These are phyloP conservation scores for Eupeodes corollae DNA, from an alignment of 1,140 invertebrate genomes.

Conservation along the genomic window DNA sequence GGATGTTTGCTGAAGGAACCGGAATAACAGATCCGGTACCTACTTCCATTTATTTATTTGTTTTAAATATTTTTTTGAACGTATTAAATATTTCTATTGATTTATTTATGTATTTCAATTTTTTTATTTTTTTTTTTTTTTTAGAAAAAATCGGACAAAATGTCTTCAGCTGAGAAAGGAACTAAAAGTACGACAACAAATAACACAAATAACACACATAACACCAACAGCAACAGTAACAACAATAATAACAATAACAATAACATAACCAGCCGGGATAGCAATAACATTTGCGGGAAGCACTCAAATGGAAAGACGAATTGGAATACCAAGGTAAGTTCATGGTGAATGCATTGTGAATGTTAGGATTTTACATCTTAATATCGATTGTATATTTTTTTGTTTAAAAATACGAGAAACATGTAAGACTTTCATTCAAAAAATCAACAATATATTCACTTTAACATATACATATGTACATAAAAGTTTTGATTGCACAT, in stretches of 20 bases:
- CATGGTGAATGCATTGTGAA: neutral
- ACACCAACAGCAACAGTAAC: neutral
- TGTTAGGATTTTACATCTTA: neutral
- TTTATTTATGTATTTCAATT: neutral
- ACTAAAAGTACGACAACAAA: slow-evolving; percentile 1
- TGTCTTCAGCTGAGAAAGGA: slow-evolving; percentile 1
- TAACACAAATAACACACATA: slow-evolving; percentile 2
- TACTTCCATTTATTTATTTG: neutral
- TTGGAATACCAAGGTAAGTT: slow-evolving; percentile 21
- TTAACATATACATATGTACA: too few species aligned
- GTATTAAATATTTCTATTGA: neutral
- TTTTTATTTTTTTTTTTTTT: slow-evolving; percentile 1
- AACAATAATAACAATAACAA: slow-evolving; percentile 9
- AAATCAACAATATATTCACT: too few species aligned
- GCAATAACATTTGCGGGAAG: slow-evolving; percentile 11
- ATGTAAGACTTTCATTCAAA: too few species aligned
- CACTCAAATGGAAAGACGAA: slow-evolving; percentile 22
- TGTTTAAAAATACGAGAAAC: too few species aligned
- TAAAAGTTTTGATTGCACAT: too few species aligned
- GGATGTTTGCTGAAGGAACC: neutral
- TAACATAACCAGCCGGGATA: slow-evolving; percentile 1
- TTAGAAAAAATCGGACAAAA: slow-evolving; percentile 4
- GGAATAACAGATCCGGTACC: neutral
- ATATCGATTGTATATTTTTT: too few species aligned
- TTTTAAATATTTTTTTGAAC: neutral